A percentile compares a stretch with the other conserved stretches of the same genome.
phyloP scores from a whole-genome alignment of 2,888 invertebrate genomes.

The Drosophila paramelanica region DNA sequence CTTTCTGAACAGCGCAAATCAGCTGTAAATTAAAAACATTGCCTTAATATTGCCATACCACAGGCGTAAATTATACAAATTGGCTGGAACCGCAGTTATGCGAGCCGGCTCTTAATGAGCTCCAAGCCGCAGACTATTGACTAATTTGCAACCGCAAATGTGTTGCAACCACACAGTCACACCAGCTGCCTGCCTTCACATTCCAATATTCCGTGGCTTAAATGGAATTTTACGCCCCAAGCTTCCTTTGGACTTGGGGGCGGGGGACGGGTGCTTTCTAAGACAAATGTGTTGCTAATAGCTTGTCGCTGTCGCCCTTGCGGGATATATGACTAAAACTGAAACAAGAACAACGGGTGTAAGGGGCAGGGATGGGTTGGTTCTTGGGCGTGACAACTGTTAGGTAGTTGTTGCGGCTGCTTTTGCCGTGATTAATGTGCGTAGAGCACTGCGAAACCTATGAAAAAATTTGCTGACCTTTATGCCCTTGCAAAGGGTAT shows the following conservation, averaged over 20 bases:
- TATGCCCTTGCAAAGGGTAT: background rate
- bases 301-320: conserved; percentile 67
- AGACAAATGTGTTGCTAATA: conserved; percentile 80
- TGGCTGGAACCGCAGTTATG: conserved; percentile 46
- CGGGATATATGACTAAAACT: conserved; percentile 31
- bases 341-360: background rate
- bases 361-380: background rate
- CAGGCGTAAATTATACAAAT: conserved; percentile 71
- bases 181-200: conserved; percentile 34
- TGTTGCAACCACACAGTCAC: conserved; percentile 50
- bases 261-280: conserved; percentile 21
- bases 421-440: conserved; percentile 67
- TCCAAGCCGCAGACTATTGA: conserved; percentile 66
- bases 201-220: conserved; percentile 60
- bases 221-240: conserved; percentile 68
- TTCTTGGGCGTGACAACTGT: conserved; percentile 26
- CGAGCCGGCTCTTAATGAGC: conserved; percentile 61
- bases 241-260: conserved; percentile 45
- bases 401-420: conserved; percentile 8
- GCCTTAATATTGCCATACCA: conserved; percentile 58
- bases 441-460: conserved; percentile 56
- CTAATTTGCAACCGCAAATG: conserved; percentile 72
- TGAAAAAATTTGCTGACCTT: conserved; percentile 62
- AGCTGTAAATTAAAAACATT: conserved; percentile 46
- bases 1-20: conserved; percentile 37